Percentiles rank a stretch among this genome's conserved stretches.
Conservation (phyloP, 2,797 vertebrate species). For the Phoxinus dragarum region DNA sequence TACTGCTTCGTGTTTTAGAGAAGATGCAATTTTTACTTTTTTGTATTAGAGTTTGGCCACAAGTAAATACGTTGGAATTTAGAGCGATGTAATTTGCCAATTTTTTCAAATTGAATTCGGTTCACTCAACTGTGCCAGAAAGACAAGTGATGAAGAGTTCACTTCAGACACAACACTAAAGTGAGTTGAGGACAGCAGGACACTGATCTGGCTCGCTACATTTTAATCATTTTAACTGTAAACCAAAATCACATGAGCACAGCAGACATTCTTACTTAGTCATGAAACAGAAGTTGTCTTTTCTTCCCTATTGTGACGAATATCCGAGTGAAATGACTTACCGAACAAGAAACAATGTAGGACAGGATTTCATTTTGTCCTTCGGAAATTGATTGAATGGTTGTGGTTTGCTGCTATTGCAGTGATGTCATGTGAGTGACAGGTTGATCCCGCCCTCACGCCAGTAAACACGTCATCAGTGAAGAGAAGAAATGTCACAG, state of each 20-base stretch:
- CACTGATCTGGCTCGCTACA: not conserved
- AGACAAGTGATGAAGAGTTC: constrained; percentile 8
- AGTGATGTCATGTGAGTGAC: not conserved
- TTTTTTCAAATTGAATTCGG: constrained; percentile 39
- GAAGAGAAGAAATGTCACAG: not conserved
- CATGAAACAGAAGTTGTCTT: not conserved
- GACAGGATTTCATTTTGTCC: not conserved
- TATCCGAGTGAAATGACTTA: not conserved
- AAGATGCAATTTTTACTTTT: not conserved
- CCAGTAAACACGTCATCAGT: not conserved
- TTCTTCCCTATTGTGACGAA: not conserved
- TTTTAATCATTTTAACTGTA: not conserved
- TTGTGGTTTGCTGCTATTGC: not conserved
- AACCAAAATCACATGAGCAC: not conserved
- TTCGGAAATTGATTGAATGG: not conserved
- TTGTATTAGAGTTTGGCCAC: not conserved
- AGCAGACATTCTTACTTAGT: not conserved
- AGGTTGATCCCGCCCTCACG: not conserved
- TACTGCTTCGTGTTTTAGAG: not conserved
- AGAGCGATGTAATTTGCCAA: constrained; percentile 16
- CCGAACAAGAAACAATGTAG: not conserved
- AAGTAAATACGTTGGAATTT: constrained; percentile 25
- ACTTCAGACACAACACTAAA: not conserved
- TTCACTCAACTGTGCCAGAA: constrained; percentile 1
- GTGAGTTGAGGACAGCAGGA: not conserved